Evolutionary conservation across 2,888 invertebrate species (phyloP), one percentile per base, ranked within the genome.

Genomic region (Himalopsyche tibetana): DNA sequence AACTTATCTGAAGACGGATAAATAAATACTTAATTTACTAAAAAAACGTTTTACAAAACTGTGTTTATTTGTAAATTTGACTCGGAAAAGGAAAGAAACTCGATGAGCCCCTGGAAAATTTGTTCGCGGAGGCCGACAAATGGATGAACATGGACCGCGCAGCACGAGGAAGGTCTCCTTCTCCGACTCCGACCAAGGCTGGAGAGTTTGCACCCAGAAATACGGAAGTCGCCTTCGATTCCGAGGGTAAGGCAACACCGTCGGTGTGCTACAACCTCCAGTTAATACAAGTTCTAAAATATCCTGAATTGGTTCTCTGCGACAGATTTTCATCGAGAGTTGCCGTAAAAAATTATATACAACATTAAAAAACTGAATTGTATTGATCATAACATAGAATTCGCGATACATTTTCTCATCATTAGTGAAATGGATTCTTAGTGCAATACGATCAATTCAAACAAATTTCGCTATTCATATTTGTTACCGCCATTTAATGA

Each of bases 151-250:
- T 93, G 93, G 94, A 94, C 92, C 94, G 94, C 89, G 93, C 94
- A 90, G 93, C 94, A 90, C 93, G 94, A 90, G 93, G 93, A 90
- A 92, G 91, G 90, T 95, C 95, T 89, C 95, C 96, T 90, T 95
- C 95, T 89, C 95, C 96, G 90, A 96, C 96, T 90, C 96, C 96
- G 84, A 95, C 94, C 91, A 96, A 96, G 94, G 94, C 94, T 90
- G 95, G 95, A 91, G 94, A 94, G 91, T 95, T 94, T 92, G 94
- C 92, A 90, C 95, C 96, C 89, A 94, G 95, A 89, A 94, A 95
- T 91, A 94, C 94, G 90, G 95, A 96, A 92, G 93, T 96, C 90
- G 95, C 95, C 90, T 96, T 93, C 92, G 96, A 96, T 93, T 94
- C 95, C 92, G 95, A 96, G 91, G 96, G 96, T 94, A 95, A 94